Conservation (phyloP, 2,797 vertebrate species). For the Phataginus tetradactyla region DNA sequence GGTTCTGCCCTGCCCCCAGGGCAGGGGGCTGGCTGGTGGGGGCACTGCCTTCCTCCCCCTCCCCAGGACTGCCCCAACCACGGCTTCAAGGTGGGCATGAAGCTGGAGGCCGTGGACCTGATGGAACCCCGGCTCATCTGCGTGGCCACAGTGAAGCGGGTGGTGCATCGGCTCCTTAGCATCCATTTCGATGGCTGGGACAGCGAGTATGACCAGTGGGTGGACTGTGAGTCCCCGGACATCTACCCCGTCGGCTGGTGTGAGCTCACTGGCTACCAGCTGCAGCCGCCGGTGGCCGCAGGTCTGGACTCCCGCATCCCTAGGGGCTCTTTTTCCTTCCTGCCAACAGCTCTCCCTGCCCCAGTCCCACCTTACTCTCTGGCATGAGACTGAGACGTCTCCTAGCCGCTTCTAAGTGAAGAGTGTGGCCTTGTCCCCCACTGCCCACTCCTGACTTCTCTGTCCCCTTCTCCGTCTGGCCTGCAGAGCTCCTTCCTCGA, state of each 20-base stretch:
- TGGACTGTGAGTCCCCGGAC: slow-evolving; percentile 96
- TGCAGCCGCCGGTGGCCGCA: slow-evolving; percentile 93
- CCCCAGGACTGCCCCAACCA: slow-evolving; percentile 93
- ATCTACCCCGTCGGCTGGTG: slow-evolving; percentile 98
- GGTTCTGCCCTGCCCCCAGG: neutral
- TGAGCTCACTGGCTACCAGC: slow-evolving; percentile 93
- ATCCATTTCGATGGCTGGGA: slow-evolving; percentile 99
- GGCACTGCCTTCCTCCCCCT: neutral
- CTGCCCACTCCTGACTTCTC: neutral
- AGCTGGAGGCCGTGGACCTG: slow-evolving; percentile 97
- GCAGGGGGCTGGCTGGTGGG: neutral
- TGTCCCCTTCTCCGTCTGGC: slow-evolving; percentile 33
- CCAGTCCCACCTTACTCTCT: neutral
- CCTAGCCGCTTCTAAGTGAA: neutral
- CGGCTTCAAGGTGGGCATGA: slow-evolving; percentile 92
- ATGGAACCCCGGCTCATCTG: slow-evolving; percentile 98
- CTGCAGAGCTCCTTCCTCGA: slow-evolving; percentile 39
- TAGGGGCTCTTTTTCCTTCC: neutral
- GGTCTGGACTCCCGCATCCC: slow-evolving; percentile 82
- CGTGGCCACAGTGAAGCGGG: slow-evolving; percentile 94
- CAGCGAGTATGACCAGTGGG: slow-evolving; percentile 97
- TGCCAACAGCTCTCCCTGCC: neutral
- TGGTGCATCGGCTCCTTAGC: slow-evolving; percentile 93
- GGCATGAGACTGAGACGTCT: neutral
- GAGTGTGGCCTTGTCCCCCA: neutral